phyloP scores from a whole-genome alignment of 2,888 invertebrate species.

The Drosophila kuntzei region DNA sequence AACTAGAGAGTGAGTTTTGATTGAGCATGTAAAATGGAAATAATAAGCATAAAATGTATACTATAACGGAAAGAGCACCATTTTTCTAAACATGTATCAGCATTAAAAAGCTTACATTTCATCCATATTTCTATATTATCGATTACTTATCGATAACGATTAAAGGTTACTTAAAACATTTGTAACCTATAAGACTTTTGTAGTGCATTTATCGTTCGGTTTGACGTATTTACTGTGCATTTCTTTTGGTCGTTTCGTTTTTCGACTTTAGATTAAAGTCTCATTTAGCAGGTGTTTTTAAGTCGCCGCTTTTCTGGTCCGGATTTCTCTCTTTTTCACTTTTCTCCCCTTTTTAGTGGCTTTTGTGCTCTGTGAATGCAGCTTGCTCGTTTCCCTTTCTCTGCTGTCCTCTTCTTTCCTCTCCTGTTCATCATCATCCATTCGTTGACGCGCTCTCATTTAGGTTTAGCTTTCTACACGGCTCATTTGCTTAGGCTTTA shows the following conservation, averaged over 20 bases:
- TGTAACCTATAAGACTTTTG: too few relatives aligned
- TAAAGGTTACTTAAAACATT: background rate
- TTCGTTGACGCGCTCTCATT: slow-evolving; percentile 39
- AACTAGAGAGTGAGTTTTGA: too few relatives aligned
- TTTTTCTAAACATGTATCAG: too few relatives aligned
- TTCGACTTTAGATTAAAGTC: slow-evolving; percentile 48
- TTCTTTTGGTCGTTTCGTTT: slow-evolving; percentile 16
- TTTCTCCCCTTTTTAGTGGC: slow-evolving; percentile 24
- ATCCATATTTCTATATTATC: too few relatives aligned
- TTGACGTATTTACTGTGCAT: background rate
- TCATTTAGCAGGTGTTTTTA: slow-evolving; percentile 60
- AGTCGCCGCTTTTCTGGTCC: slow-evolving; percentile 31
- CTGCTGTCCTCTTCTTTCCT: slow-evolving; percentile 12
- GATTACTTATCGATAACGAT: background rate
- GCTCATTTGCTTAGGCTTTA: slow-evolving; percentile 65
- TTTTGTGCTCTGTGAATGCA: slow-evolving; percentile 48
- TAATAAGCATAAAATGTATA: too few relatives aligned
- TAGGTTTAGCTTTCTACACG: slow-evolving; percentile 26
- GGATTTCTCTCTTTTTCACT: slow-evolving; percentile 1
- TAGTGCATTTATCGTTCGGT: slow-evolving; percentile 5
- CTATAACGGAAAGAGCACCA: too few relatives aligned
- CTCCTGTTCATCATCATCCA: slow-evolving; percentile 7
- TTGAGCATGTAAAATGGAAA: too few relatives aligned
- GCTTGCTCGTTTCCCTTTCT: slow-evolving; percentile 13
- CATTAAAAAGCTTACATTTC: too few relatives aligned